phyloP scores from a whole-genome alignment of 2,888 invertebrate genomes.

The Lycocerus yunnanus region DNA sequence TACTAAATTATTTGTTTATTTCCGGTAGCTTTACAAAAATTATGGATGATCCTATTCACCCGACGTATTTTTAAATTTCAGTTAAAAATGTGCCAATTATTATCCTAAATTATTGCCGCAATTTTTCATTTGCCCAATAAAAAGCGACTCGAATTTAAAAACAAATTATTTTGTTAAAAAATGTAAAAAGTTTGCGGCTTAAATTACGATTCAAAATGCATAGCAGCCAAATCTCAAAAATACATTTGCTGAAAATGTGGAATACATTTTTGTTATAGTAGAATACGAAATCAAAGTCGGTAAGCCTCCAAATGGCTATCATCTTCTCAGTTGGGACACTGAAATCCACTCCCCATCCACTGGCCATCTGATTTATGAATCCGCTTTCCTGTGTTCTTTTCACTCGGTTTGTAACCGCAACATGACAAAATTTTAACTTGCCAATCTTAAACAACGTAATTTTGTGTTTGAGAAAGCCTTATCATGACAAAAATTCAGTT shows the following conservation, averaged over 20 bases:
- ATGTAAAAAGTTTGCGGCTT: not conserved
- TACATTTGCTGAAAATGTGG: slow-evolving; percentile 20
- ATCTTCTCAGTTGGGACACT: slow-evolving; percentile 46
- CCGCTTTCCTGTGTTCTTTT: slow-evolving; percentile 33
- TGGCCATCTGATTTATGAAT: slow-evolving; percentile 48
- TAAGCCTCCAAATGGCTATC: slow-evolving; percentile 52
- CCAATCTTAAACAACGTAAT: not conserved
- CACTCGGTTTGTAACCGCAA: slow-evolving; percentile 22
- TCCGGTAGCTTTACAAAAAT: not conserved
- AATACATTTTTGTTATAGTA: slow-evolving; percentile 17
- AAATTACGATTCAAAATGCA: not conserved
- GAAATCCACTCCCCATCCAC: slow-evolving; percentile 45
- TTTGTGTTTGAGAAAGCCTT: not conserved
- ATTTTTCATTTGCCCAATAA: not conserved
- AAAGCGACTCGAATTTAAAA: not conserved
- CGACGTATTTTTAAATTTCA: not conserved
- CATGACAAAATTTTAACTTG: slow-evolving; percentile 1
- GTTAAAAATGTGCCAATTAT: not conserved
- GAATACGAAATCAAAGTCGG: slow-evolving; percentile 35
- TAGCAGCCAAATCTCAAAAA: not conserved
- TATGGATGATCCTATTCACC: not conserved
- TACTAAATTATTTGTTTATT: not conserved
- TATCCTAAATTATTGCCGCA: not conserved
- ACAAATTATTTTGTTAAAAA: not conserved
- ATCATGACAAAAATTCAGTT: slow-evolving; percentile 14